Evolutionary conservation across 2,888 invertebrate genomes (phyloP).

Genomic region (Coelinius sp.): DNA sequence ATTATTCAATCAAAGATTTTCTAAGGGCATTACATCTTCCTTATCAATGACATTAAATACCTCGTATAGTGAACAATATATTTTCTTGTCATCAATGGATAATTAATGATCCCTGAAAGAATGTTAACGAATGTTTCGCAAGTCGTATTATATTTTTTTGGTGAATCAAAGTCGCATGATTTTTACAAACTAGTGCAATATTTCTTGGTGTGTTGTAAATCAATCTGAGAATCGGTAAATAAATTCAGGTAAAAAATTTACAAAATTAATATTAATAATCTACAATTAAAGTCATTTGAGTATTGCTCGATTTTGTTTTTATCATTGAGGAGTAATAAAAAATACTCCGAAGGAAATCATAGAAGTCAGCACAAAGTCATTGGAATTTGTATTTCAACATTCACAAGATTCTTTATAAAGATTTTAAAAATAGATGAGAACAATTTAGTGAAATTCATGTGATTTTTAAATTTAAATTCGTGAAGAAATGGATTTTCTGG

Average conservation of each 20-base stretch:
- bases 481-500: no score
- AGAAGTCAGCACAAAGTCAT: no score
- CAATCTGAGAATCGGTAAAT: neutral
- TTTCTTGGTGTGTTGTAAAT: neutral
- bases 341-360: no score
- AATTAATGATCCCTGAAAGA: constrained; percentile 59
- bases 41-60: neutral
- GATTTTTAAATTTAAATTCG: no score
- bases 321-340: no score
- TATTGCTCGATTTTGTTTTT: neutral
- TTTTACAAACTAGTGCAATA: neutral
- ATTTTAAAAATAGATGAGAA: no score
- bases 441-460: no score
- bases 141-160: constrained; percentile 26
- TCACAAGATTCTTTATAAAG: no score
- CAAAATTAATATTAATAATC: neutral
- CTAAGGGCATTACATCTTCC: neutral
- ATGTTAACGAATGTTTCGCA: constrained; percentile 66
- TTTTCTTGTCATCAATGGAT: constrained; percentile 44
- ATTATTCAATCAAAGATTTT: neutral
- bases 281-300: neutral
- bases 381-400: no score
- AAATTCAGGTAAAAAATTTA: neutral
- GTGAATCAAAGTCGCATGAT: neutral
- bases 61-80: neutral